Evolutionary conservation across 2,113 vertebrate species (phyloP).

Genomic region (Sula dactylatra): DNA sequence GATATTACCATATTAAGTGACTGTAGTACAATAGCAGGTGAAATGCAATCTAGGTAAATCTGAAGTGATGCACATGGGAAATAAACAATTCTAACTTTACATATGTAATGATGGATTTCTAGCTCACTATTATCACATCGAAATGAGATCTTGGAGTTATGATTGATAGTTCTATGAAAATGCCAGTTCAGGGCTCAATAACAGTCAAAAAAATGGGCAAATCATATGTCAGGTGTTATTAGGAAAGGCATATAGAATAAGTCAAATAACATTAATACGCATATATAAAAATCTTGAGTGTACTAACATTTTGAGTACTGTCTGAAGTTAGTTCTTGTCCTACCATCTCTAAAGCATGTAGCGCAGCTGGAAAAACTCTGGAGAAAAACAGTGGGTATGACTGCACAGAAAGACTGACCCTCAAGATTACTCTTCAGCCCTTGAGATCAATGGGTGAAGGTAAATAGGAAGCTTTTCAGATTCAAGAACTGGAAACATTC

Average conservation of each 20-base stretch:
- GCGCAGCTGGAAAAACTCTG: neutral
- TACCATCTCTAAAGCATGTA: neutral
- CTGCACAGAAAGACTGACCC: neutral
- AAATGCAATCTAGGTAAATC: neutral
- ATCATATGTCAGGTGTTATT: neutral
- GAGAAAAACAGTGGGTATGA: neutral
- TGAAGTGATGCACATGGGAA: neutral
- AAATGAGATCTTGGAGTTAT: neutral
- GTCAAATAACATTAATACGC: neutral
- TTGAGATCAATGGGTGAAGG: neutral
- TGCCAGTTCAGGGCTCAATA: neutral
- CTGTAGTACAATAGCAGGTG: neutral
- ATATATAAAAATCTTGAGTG: neutral
- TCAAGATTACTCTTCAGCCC: neutral
- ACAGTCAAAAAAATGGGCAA: neutral
- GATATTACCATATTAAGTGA: neutral
- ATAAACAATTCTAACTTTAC: slow-evolving; percentile 9
- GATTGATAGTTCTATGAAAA: neutral
- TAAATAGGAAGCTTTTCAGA: neutral
- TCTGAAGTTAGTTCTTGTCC: neutral
- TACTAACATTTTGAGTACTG: neutral
- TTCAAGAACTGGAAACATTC: neutral
- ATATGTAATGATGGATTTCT: slow-evolving; percentile 4
- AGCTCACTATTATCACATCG: neutral
- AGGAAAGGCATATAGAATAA: neutral